phyloP scores from a whole-genome alignment of 2,113 vertebrate genomes.

The Oreochromis aureus region DNA sequence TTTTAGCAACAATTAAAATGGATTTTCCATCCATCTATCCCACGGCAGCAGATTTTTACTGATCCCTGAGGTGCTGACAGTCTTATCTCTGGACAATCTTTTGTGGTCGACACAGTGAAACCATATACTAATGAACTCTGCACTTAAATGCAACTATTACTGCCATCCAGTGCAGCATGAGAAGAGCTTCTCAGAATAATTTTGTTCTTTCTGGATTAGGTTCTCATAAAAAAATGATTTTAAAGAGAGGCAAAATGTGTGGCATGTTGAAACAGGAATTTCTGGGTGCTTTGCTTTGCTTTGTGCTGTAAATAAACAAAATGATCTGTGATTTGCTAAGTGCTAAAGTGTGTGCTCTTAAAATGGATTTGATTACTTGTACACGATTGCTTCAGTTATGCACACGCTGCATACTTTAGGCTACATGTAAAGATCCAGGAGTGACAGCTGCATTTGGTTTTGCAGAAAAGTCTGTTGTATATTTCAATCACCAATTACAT shows the following conservation, averaged over 20 bases:
- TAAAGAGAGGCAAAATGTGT: not conserved
- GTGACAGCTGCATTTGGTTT: not conserved
- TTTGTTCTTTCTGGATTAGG: not conserved
- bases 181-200: not conserved
- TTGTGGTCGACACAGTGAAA: not conserved
- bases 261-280: not conserved
- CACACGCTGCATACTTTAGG: not conserved
- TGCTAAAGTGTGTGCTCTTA: not conserved
- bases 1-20: constrained; percentile 34
- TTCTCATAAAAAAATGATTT: not conserved
- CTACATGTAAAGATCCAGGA: not conserved
- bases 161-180: not conserved
- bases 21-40: constrained; percentile 21
- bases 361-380: not conserved
- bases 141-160: not conserved
- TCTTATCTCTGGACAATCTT: not conserved
- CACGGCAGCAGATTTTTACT: not conserved
- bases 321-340: not conserved
- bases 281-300: not conserved
- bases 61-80: constrained; percentile 35
- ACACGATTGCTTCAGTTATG: not conserved
- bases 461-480: not conserved
- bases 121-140: not conserved
- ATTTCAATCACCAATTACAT: not conserved
- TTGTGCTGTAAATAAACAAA: not conserved